These are phyloP conservation scores for Epizoanthus fatuus DNA, from an alignment of 92 coral and sea anemone species.

Conservation along the genomic window DNA sequence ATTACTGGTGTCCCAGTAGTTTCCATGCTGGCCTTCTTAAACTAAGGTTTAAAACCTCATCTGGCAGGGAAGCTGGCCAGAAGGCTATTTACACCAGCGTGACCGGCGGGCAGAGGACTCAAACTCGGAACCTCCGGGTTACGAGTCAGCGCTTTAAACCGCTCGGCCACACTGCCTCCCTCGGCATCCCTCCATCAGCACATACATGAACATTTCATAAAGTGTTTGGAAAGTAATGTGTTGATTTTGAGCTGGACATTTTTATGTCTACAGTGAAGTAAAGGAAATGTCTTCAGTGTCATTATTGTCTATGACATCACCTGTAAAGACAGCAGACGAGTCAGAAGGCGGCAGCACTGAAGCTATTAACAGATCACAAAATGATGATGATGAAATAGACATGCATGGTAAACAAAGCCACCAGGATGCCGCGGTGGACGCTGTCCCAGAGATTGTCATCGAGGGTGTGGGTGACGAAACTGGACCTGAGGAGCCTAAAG, in stretches of 20 bases:
- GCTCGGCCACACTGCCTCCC: no score
- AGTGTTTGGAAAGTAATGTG: not conserved
- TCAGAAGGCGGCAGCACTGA: constrained; percentile 1
- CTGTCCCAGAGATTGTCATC: constrained; percentile 5
- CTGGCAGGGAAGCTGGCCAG: no score
- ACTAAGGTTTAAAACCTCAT: no score
- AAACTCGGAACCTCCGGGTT: no score
- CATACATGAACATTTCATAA: no score
- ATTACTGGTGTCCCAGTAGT: no score
- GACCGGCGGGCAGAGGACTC: no score
- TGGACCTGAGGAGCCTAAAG: not conserved
- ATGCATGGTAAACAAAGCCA: no score
- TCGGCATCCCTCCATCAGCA: no score
- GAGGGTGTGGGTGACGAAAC: not conserved
- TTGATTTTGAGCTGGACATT: not conserved
- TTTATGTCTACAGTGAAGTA: constrained; percentile 21
- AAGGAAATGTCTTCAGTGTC: constrained; percentile 18
- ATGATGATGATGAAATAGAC: not conserved
- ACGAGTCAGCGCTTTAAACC: no score
- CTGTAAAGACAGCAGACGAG: not conserved
- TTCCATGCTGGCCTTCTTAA: no score
- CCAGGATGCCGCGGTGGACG: not conserved
- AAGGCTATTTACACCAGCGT: no score
- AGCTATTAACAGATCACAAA: not conserved
- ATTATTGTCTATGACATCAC: not conserved